Evolutionary conservation across 2,113 vertebrate species (phyloP).

Genomic region (Amphiprion ocellaris): DNA sequence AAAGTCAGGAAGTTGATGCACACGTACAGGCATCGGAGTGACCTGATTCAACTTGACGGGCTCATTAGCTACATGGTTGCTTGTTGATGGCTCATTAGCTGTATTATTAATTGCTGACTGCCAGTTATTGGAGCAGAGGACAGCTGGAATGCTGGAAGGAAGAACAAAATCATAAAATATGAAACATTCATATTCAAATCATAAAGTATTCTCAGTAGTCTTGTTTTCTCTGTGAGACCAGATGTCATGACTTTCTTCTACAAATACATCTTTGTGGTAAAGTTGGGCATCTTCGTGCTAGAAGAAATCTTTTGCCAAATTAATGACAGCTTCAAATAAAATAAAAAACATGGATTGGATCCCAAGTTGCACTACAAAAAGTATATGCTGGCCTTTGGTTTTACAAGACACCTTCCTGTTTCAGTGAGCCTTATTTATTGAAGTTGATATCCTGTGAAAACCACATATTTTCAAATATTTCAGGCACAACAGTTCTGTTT

Average conservation of each 20-base stretch:
- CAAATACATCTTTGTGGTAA: conserved; percentile 5
- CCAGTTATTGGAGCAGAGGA: conserved; percentile 81
- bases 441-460: too few relatives aligned
- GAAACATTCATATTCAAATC: background rate
- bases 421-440: background rate
- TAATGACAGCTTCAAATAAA: background rate
- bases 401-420: background rate
- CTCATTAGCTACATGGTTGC: conserved; percentile 31
- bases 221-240: conserved; percentile 1
- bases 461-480: too few relatives aligned
- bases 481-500: too few relatives aligned
- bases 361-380: background rate
- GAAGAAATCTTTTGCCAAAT: background rate
- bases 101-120: conserved; percentile 49
- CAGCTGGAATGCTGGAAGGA: conserved; percentile 64
- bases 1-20: conserved; percentile 65
- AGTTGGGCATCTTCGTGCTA: background rate
- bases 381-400: background rate
- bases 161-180: conserved; percentile 30
- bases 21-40: background rate
- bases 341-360: background rate
- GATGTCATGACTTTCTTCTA: background rate
- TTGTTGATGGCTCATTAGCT: conserved; percentile 28
- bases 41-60: conserved; percentile 30
- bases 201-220: conserved; percentile 13